Evolutionary conservation across 1,140 invertebrate species (phyloP).

Genomic region (Rhopalosiphum maidis): DNA sequence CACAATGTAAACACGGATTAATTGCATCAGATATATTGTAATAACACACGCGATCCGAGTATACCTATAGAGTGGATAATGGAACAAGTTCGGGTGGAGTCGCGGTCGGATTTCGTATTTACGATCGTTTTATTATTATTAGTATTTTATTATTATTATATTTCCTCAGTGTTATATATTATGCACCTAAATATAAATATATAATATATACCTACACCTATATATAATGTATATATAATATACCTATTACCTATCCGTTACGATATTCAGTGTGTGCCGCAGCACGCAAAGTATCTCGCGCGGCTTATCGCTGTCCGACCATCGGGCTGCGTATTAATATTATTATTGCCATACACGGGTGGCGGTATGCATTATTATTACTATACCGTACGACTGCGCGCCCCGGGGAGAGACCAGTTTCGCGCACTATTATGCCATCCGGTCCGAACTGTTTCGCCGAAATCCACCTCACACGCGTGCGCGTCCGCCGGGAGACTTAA

Average conservation of each 20-base stretch:
- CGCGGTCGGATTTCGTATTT: slow-evolving; percentile 21
- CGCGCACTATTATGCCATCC: neutral
- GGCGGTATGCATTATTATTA: neutral
- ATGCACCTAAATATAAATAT: neutral
- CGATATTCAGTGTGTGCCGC: neutral
- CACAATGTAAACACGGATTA: slow-evolving; percentile 3
- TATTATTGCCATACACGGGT: neutral
- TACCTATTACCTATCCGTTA: slow-evolving; percentile 12
- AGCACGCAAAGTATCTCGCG: slow-evolving; percentile 15
- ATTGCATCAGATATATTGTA: slow-evolving; percentile 17
- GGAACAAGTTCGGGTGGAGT: slow-evolving; percentile 10
- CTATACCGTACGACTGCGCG: neutral
- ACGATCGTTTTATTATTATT: slow-evolving; percentile 32
- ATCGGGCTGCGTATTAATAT: neutral
- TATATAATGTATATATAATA: neutral
- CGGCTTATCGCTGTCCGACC: slow-evolving; percentile 10
- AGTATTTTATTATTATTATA: neutral
- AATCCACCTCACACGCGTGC: neutral
- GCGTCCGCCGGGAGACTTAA: neutral
- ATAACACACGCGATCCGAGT: neutral
- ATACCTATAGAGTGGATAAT: neutral
- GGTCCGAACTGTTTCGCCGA: slow-evolving; percentile 1
- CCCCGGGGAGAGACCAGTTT: slow-evolving; percentile 40
- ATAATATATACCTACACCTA: neutral
- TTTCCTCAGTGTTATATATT: neutral